Conservation (phyloP, 2,113 vertebrate genomes). For the Syngnathus scovelli region DNA sequence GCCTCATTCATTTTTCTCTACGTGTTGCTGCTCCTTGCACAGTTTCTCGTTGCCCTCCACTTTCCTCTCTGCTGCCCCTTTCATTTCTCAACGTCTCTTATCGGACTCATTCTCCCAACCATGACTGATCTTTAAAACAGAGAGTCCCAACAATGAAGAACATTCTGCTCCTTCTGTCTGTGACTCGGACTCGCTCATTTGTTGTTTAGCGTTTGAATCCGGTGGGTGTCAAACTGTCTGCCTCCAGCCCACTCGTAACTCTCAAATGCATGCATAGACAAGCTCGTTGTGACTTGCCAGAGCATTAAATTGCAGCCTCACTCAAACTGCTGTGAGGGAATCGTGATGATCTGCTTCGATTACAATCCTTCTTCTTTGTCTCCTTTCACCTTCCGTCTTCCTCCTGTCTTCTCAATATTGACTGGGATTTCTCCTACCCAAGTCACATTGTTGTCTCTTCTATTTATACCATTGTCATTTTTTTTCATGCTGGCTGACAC, state of each 20-base stretch:
- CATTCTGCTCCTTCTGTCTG: constrained; percentile 27
- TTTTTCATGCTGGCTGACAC: constrained; percentile 12
- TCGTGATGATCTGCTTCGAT: constrained; percentile 42
- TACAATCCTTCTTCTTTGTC: constrained; percentile 44
- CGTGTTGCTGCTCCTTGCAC: background rate
- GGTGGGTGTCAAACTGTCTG: constrained; percentile 37
- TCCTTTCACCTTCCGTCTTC: constrained; percentile 14
- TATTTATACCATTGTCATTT: constrained; percentile 1
- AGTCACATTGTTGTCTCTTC: constrained; percentile 10
- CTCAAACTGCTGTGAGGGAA: constrained; percentile 54
- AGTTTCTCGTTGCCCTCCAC: background rate
- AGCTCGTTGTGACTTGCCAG: constrained; percentile 57
- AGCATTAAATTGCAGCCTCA: constrained; percentile 66
- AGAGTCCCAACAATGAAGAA: constrained; percentile 28
- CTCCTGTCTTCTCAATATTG: constrained; percentile 16
- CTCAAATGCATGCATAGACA: constrained; percentile 27
- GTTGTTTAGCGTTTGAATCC: constrained; percentile 37
- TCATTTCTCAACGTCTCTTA: constrained; percentile 17
- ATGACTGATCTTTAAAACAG: constrained; percentile 26
- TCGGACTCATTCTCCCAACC: constrained; percentile 21
- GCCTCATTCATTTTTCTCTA: background rate
- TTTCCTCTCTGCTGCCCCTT: constrained; percentile 10
- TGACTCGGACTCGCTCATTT: constrained; percentile 36
- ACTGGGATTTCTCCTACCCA: constrained; percentile 20
- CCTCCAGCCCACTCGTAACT: constrained; percentile 12